Conservation (phyloP, 2,888 invertebrate genomes). For the Timandra comae region DNA sequence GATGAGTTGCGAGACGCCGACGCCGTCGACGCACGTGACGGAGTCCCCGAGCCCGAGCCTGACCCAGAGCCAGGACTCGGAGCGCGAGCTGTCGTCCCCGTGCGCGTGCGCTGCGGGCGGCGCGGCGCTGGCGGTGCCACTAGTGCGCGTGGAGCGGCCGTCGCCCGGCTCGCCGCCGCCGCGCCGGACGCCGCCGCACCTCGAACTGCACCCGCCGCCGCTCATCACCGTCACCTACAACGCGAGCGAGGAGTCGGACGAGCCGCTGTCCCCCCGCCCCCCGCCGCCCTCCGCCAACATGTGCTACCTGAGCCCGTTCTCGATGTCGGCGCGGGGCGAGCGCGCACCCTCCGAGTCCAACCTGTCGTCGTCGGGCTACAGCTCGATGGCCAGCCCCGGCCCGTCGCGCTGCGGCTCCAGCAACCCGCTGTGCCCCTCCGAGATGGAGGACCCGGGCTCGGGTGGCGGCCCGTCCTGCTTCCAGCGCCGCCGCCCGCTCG, state of each 20-base stretch:
- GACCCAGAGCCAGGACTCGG: conserved; percentile 67
- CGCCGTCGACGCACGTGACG: conserved; percentile 64
- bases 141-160: conserved; percentile 80
- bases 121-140: conserved; percentile 78
- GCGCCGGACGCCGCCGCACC: conserved; percentile 78
- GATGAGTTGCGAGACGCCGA: conserved; percentile 45
- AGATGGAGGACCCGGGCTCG: conserved; percentile 84
- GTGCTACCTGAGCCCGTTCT: conserved; percentile 87
- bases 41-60: conserved; percentile 67
- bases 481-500: conserved; percentile 78
- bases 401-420: conserved; percentile 89
- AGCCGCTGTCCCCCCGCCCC: conserved; percentile 80
- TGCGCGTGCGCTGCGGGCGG: conserved; percentile 19
- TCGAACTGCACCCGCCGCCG: conserved; percentile 82
- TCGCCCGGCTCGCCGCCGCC: conserved; percentile 81
- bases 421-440: conserved; percentile 85
- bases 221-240: conserved; percentile 85
- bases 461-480: conserved; percentile 73
- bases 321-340: conserved; percentile 83
- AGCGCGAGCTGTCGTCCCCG: conserved; percentile 60
- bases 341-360: conserved; percentile 89
- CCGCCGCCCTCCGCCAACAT: conserved; percentile 76
- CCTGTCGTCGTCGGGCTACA: conserved; percentile 89
- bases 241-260: conserved; percentile 87
- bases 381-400: conserved; percentile 90